Percentiles rank a stretch among this genome's conserved stretches.
phyloP scores from a whole-genome alignment of 2,888 invertebrate genomes.

The Meiosimyza decipiens region DNA sequence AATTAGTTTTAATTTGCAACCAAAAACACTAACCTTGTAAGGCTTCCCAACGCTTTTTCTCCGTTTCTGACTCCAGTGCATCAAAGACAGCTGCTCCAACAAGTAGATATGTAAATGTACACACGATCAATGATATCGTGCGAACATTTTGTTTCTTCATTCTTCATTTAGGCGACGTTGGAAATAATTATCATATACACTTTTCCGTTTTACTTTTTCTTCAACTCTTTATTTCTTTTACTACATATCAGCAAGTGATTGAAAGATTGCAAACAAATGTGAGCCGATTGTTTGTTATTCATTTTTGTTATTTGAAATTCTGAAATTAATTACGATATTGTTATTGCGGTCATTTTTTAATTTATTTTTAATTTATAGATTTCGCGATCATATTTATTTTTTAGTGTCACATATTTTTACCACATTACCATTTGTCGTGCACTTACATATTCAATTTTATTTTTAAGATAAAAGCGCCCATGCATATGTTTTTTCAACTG shows the following conservation, averaged over 20 bases:
- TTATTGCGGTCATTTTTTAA: no score
- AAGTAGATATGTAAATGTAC: conserved; percentile 99
- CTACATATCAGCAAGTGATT: neutral
- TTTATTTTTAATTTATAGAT: no score
- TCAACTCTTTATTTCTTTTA: neutral
- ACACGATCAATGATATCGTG: conserved; percentile 99
- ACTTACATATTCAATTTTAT: no score
- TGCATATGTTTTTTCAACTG: no score
- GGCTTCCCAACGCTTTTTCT: conserved; percentile 88
- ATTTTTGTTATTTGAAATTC: no score
- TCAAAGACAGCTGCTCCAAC: conserved; percentile 99
- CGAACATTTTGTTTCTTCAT: conserved; percentile 99
- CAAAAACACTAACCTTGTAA: conserved; percentile 76
- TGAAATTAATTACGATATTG: no score
- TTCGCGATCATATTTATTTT: no score
- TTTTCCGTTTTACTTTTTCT: conserved; percentile 6
- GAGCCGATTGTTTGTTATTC: no score
- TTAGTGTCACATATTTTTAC: no score
- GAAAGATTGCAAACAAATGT: no score
- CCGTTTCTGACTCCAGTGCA: conserved; percentile 97
- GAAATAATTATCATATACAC: conserved; percentile 43
- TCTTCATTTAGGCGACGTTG: conserved; percentile 70
- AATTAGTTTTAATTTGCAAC: neutral
- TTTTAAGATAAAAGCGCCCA: no score
- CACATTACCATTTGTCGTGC: no score